These are phyloP conservation scores for Agrotis clavis DNA, from an alignment of 2,888 invertebrate species.

Conservation along the genomic window DNA sequence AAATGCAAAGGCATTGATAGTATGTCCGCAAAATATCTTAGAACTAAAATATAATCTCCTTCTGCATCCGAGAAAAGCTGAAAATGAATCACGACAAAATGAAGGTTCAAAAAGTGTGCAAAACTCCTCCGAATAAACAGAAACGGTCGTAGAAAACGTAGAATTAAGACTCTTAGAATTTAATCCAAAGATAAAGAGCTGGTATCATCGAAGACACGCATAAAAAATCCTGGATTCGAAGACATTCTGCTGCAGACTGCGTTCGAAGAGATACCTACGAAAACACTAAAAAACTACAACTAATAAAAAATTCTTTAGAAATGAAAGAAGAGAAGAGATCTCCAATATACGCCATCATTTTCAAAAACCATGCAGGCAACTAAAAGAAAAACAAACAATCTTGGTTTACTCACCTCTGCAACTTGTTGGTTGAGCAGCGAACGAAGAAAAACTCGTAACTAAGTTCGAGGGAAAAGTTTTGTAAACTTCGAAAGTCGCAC, in stretches of 20 bases:
- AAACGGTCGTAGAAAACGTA: not conserved
- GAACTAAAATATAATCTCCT: slow-evolving; percentile 12
- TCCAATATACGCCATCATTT: not conserved
- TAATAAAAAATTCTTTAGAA: not conserved
- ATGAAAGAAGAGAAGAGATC: no score
- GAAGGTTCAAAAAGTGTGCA: not conserved
- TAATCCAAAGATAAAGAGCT: slow-evolving; percentile 1
- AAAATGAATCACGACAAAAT: not conserved
- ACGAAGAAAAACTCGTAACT: slow-evolving; percentile 14
- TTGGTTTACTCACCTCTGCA: slow-evolving; percentile 30
- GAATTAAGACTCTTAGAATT: not conserved
- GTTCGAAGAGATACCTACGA: not conserved
- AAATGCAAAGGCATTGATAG: slow-evolving; percentile 15
- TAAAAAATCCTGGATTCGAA: not conserved
- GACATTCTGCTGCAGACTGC: not conserved
- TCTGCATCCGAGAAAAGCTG: not conserved
- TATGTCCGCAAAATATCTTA: not conserved
- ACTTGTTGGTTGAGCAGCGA: slow-evolving; percentile 3
- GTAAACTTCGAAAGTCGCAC: slow-evolving; percentile 32
- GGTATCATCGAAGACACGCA: not conserved
- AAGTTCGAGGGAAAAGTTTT: slow-evolving; percentile 27
- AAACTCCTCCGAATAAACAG: not conserved
- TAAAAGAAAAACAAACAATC: slow-evolving; percentile 16
- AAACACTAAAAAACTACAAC: not conserved
- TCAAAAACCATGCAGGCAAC: not conserved